Percentiles rank a stretch among this genome's conserved stretches.
These are phyloP conservation scores for Daboia siamensis DNA, from an alignment of 2,113 vertebrate genomes.

Conservation along the genomic window DNA sequence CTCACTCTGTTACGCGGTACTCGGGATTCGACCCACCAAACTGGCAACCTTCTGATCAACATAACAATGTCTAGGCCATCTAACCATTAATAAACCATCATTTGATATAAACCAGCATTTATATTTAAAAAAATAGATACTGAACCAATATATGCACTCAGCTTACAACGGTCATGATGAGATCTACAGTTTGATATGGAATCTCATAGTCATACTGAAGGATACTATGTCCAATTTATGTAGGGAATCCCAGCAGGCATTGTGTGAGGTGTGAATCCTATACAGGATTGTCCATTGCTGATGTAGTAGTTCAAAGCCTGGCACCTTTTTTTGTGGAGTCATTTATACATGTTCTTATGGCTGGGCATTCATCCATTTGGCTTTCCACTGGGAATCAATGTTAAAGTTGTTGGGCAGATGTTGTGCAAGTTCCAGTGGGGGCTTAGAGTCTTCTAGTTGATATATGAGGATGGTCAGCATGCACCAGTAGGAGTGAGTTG, in stretches of 20 bases:
- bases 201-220: too few species aligned
- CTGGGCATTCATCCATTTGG: neutral
- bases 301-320: neutral
- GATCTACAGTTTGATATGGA: neutral
- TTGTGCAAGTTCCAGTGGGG: neutral
- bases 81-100: neutral
- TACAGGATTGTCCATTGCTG: neutral
- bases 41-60: too few species aligned
- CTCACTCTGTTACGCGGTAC: too few species aligned
- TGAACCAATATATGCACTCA: neutral
- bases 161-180: neutral
- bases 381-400: neutral
- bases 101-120: neutral
- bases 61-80: neutral
- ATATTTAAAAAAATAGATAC: neutral
- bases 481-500: too few species aligned
- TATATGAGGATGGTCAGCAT: neutral
- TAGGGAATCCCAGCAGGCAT: neutral
- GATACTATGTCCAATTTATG: neutral
- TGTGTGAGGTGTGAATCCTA: neutral
- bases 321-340: neutral
- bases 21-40: too few species aligned
- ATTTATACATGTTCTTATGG: neutral
- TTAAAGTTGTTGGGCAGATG: neutral
- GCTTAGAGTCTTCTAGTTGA: neutral